Conservation (phyloP, 1,140 invertebrate genomes). For the Aphelenchoides besseyi region DNA sequence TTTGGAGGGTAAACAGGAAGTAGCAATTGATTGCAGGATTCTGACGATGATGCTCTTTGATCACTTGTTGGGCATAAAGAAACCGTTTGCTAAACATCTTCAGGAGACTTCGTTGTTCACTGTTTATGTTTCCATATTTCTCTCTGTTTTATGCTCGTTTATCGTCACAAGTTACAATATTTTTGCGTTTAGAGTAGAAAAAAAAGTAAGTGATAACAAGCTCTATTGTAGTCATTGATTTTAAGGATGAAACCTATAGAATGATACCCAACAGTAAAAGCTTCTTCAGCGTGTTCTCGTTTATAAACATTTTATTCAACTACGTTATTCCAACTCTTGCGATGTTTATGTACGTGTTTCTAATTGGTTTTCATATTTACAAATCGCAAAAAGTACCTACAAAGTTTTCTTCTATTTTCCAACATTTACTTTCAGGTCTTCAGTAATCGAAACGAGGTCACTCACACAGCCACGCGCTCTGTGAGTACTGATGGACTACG, state of each 20-base stretch:
- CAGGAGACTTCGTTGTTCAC: background rate
- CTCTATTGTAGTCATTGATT: background rate
- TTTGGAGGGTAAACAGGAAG: background rate
- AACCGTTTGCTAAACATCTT: background rate
- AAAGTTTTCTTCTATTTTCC: background rate
- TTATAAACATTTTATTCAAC: background rate
- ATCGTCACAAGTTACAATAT: background rate
- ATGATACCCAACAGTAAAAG: background rate
- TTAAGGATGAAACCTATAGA: background rate
- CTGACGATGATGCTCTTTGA: slow-evolving; percentile 7
- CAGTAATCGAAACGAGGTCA: slow-evolving; percentile 6
- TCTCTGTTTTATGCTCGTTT: background rate
- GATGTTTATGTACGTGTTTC: slow-evolving; percentile 2
- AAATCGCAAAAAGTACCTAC: background rate
- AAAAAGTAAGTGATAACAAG: background rate
- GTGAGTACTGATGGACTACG: slow-evolving; percentile 4
- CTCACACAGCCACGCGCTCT: slow-evolving; percentile 1
- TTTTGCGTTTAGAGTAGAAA: background rate
- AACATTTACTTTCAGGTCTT: slow-evolving; percentile 3
- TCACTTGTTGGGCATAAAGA: slow-evolving; percentile 5
- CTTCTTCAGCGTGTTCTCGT: background rate
- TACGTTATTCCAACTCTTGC: slow-evolving; percentile 6
- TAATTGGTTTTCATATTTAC: background rate
- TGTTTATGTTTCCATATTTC: background rate
- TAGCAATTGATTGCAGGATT: background rate